Base-by-base conservation (phyloP, 2,888 invertebrate species). In the Elegia similella region DNA sequence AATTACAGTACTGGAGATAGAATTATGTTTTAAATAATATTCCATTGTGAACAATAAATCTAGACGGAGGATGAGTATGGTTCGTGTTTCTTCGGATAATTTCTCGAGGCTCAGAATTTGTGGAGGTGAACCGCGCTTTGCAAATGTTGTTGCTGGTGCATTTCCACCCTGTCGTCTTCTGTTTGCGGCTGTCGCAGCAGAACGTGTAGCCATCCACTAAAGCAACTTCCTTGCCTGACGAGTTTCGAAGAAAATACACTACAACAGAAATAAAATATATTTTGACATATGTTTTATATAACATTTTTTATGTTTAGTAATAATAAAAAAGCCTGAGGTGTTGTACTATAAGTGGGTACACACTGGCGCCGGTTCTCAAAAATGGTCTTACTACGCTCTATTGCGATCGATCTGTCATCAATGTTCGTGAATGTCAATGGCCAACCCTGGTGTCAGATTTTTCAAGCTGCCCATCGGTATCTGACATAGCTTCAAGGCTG, bases 51-150 rank as follows among this genome's bases (percentile, higher is more conserved):
- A 46, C n/a, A n/a, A 17, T 29, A 17, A 29, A 46, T 1, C 1
- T 10, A 46, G 46, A 10, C 0, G 42, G 52, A 1, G 23, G 23
- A 38, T 52, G 52, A 0, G 16, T 38, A n/a, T 52, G 52, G 7
- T 7, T 0, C 0, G 12, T 17, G n/a, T 7, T 23, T 7, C 23
- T 17, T 42, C 17, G 16, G 1, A 17, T 52, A 12, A 52, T 42
- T 6, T 6, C n/a, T 7, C 42, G 50, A 42, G 54, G 5, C 7
- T 50, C n/a, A 7, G 47, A 29, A 30, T 56, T 44, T 13, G 44
- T 46, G 7, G 62, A 16, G 15, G 82, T 84, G 3, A 90, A 86
- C 6, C 88, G 80, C 1, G 89, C 89, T 60, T 86, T 86, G 63
- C 88, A 89, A 57, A 42, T 42, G 6, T 54, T 58, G 23, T 61